Evolutionary conservation across 2,888 invertebrate genomes (phyloP), one percentile per base, ranked within the genome.

Genomic region (Hydropsyche betteni): DNA sequence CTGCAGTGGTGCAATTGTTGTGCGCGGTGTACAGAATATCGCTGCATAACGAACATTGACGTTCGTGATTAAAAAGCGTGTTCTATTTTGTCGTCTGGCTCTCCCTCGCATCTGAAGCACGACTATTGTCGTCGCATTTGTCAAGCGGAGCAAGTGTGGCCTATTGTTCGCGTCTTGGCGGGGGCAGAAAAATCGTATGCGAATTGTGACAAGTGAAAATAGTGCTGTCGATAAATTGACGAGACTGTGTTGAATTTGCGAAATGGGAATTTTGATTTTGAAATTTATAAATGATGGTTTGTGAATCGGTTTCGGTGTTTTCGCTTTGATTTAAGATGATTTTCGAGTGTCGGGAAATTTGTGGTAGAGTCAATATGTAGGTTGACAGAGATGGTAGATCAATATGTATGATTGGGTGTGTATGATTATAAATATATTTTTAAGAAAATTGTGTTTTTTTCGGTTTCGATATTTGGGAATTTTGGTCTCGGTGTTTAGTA

Each of bases 71-170:
- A 77, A 77, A 77, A 75, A 75, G 75, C 74, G 75, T 68, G 70
- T 68, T 69, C 72, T 72, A 38, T 58, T 44, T 72, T 72, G 72
- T 72, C 72, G 61, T 72, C 16, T 61, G 44, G 61, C 44, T 51
- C 52, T 33, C 52, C 58, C 72, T 33, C 44, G 52, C 51, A 61
- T 61, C 14, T 36, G 55, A 71, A 55, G 8, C 24, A 53, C 64
- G 16, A 50, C 72, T 61, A 68, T 77, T 75, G 75, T 77, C 75
- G 74, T 74, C 74, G 69, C 74, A 75, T 55, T 72, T 72, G 72
- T 75, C 64, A 77, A 75, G 68, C 73, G 75, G 76, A 75, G 76
- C 76, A 78, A 78, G 78, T 78, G 78, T 75, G 58, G n/a, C 24
- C 74, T 68, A 75, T 78, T 78, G 78, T 78, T 76, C 73, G 52